phyloP scores from a whole-genome alignment of 2,113 vertebrate genomes.

The Periophthalmus modestus region DNA sequence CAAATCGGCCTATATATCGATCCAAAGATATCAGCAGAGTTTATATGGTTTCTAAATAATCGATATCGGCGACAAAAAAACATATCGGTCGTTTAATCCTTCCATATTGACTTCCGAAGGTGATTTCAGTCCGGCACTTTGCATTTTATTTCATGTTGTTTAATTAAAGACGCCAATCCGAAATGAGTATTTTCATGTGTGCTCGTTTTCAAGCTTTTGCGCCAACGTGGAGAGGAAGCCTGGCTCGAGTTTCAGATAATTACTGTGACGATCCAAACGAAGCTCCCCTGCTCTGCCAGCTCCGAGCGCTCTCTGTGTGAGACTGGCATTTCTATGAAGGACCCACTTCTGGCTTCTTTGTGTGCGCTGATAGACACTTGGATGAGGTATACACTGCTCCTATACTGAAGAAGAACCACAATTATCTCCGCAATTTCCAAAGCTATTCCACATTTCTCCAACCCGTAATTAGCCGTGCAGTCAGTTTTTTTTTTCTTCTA shows the following conservation, averaged over 20 bases:
- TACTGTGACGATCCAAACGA: constrained; percentile 31
- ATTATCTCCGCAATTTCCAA: constrained; percentile 12
- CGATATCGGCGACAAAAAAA: no score
- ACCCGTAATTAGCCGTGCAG: constrained; percentile 23
- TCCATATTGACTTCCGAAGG: no score
- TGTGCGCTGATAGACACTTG: constrained; percentile 1
- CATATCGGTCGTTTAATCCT: no score
- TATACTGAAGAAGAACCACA: neutral
- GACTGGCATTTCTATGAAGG: neutral
- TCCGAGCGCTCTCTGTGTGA: constrained; percentile 12
- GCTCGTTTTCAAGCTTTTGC: neutral
- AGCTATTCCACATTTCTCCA: constrained; percentile 6
- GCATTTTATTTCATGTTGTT: no score
- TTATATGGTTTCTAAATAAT: no score
- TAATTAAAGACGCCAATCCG: neutral
- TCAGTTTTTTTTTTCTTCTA: constrained; percentile 19
- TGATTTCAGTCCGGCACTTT: no score
- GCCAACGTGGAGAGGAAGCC: neutral
- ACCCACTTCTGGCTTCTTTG: constrained; percentile 8
- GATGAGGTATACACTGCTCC: neutral
- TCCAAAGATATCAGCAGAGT: no score
- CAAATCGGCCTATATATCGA: no score
- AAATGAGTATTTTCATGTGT: no score
- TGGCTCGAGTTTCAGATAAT: constrained; percentile 36
- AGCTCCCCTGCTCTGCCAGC: constrained; percentile 21